These are phyloP conservation scores for Alloplasta piceator DNA, from an alignment of 2,888 invertebrate genomes.

Conservation along the genomic window DNA sequence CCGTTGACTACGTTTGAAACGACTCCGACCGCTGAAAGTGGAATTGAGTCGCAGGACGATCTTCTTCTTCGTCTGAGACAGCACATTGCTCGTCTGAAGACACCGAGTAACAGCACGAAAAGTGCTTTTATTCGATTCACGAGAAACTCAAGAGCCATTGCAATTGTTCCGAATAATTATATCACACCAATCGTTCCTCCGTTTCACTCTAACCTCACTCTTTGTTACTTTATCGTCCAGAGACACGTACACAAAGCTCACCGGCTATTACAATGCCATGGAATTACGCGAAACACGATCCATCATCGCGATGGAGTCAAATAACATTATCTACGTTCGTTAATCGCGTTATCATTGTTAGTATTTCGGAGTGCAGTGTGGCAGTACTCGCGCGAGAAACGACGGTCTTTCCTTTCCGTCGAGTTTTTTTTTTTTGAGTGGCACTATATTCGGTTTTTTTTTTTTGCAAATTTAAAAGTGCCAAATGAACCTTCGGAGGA, in stretches of 20 bases:
- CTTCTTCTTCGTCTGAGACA: conserved; percentile 86
- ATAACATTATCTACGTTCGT: background rate
- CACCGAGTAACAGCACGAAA: conserved; percentile 84
- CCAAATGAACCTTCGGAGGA: too few species aligned
- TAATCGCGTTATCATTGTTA: conserved; percentile 47
- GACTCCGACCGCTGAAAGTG: conserved; percentile 85
- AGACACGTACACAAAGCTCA: conserved; percentile 4
- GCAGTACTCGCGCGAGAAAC: background rate
- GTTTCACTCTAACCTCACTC: conserved; percentile 12
- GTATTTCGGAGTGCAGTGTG: background rate
- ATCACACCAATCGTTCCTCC: conserved; percentile 20
- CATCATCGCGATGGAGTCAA: conserved; percentile 42
- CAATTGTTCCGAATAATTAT: background rate
- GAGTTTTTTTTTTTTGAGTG: too few species aligned
- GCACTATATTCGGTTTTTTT: too few species aligned
- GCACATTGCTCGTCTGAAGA: conserved; percentile 86
- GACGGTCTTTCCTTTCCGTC: too few species aligned
- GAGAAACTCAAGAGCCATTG: conserved; percentile 83
- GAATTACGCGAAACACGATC: conserved; percentile 30
- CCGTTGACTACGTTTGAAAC: conserved; percentile 80
- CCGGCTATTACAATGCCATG: conserved; percentile 10
- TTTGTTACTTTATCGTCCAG: background rate
- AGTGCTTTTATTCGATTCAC: conserved; percentile 85
- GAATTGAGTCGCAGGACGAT: conserved; percentile 85
- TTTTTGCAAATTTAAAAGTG: too few species aligned